These are phyloP conservation scores for Pseudococcus longispinus DNA, from an alignment of 2,888 invertebrate species.

Conservation along the genomic window DNA sequence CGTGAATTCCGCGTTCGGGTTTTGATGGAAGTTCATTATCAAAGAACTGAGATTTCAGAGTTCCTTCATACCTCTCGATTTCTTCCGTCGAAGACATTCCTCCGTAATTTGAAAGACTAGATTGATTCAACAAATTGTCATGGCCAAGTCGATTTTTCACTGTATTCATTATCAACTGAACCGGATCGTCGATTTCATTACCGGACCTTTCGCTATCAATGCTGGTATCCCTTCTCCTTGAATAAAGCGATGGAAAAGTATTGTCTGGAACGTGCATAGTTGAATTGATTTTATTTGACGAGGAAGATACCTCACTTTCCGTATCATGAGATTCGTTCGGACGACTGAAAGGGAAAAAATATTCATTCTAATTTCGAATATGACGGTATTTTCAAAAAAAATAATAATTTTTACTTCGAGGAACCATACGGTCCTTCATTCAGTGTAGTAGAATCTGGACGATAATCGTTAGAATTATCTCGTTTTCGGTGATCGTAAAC, in stretches of 20 bases:
- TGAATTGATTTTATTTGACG: not conserved
- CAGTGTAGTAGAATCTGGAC: not conserved
- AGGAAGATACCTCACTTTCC: not conserved
- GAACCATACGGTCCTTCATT: not conserved
- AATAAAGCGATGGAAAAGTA: not conserved
- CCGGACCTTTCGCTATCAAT: not conserved
- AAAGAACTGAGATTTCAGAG: not conserved
- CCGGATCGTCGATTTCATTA: not conserved
- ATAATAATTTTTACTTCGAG: not conserved
- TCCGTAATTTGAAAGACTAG: not conserved
- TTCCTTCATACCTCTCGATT: not conserved
- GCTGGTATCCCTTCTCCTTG: not conserved
- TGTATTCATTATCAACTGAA: not conserved
- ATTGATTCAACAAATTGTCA: not conserved
- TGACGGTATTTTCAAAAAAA: not conserved
- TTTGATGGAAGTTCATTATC: not conserved
- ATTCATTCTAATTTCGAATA: not conserved
- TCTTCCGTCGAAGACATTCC: slow-evolving; percentile 3
- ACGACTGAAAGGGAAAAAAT: not conserved
- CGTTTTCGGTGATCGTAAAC: not conserved
- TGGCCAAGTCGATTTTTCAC: not conserved
- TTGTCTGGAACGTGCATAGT: not conserved
- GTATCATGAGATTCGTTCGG: not conserved
- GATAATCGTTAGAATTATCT: not conserved
- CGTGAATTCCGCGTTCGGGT: not conserved